Conservation (phyloP, 2,888 invertebrate genomes). For the Ophioninae sp. region DNA sequence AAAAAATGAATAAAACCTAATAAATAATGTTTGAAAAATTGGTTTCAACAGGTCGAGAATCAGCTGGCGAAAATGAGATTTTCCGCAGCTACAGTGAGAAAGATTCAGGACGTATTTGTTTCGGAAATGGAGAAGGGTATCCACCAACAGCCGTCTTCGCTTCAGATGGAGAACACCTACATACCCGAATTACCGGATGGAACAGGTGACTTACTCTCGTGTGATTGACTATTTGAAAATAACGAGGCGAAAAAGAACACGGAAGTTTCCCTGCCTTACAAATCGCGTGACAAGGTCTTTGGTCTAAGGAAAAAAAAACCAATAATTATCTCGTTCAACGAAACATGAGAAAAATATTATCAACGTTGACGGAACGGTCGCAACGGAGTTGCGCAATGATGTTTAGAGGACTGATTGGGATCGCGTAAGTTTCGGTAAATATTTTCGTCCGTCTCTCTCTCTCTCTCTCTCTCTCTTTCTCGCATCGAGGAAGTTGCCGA, state of each 20-base stretch:
- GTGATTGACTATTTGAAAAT: background rate
- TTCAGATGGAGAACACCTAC: slow-evolving; percentile 91
- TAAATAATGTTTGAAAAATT: slow-evolving; percentile 14
- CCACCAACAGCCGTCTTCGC: slow-evolving; percentile 84
- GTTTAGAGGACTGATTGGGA: slow-evolving; percentile 21
- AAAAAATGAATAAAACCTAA: background rate
- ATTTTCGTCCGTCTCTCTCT: slow-evolving; percentile 30
- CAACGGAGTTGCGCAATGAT: background rate
- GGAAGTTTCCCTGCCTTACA: background rate
- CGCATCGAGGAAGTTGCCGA: slow-evolving; percentile 15
- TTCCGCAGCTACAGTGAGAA: slow-evolving; percentile 81
- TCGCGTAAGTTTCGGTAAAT: slow-evolving; percentile 7
- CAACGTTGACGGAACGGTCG: background rate
- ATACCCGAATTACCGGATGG: slow-evolving; percentile 88
- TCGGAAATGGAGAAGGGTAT: slow-evolving; percentile 86
- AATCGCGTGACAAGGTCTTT: background rate
- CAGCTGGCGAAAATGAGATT: slow-evolving; percentile 76
- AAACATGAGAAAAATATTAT: background rate
- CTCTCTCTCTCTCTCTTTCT: no score
- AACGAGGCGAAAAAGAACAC: background rate
- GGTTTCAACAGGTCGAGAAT: slow-evolving; percentile 74
- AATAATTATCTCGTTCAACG: background rate
- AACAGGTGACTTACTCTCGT: slow-evolving; percentile 81
- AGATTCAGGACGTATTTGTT: slow-evolving; percentile 84
- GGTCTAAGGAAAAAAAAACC: no score